Conservation (phyloP, 1,140 invertebrate species). For the Acromyrmex heyeri region DNA sequence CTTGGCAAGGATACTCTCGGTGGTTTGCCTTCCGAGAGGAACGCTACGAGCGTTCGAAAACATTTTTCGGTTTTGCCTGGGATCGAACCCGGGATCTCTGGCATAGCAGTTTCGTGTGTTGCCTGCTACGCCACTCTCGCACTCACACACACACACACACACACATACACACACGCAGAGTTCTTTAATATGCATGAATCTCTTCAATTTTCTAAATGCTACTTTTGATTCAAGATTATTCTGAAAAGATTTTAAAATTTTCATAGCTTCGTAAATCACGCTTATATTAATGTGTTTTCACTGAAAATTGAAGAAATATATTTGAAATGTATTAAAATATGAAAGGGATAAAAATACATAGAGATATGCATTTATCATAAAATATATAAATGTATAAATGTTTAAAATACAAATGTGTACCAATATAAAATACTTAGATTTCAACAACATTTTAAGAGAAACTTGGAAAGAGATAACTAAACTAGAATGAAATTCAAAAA, state of each 20-base stretch:
- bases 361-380: no score
- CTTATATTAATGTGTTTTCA: not conserved
- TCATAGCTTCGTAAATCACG: not conserved
- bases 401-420: not conserved
- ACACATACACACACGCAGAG: no score
- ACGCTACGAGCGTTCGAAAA: no score
- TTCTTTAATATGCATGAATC: not conserved
- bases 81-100: no score
- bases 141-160: no score
- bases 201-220: not conserved
- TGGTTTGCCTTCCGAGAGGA: no score
- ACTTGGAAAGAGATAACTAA: not conserved
- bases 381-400: no score
- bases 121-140: no score
- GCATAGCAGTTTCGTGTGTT: no score
- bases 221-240: not conserved
- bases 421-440: not conserved
- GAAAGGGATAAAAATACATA: not conserved
- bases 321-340: not conserved
- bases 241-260: not conserved
- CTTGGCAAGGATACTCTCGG: no score
- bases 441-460: not conserved
- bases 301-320: not conserved
- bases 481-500: not conserved
- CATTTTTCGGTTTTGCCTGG: no score